Evolutionary conservation across 2,113 vertebrate species (phyloP).

Genomic region (Tetrao urogallus): DNA sequence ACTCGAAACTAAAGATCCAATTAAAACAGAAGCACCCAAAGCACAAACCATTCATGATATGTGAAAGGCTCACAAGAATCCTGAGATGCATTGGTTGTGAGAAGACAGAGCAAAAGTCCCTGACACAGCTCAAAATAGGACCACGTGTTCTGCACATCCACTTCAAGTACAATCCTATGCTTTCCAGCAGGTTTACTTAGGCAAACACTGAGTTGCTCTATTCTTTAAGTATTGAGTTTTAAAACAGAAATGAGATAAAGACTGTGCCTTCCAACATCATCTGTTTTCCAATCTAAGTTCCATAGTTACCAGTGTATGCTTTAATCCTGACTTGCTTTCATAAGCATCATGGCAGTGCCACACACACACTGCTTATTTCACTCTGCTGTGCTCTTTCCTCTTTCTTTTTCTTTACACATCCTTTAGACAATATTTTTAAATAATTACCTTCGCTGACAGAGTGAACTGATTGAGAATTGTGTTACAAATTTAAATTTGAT

Average conservation of each 20-base stretch:
- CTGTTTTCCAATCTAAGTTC: not conserved
- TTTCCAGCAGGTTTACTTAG: not conserved
- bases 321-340: not conserved
- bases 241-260: not conserved
- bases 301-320: not conserved
- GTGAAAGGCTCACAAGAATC: not conserved
- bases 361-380: not conserved
- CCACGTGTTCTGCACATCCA: not conserved
- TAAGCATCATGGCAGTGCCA: not conserved
- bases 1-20: not conserved
- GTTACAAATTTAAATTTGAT: not conserved
- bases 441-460: not conserved
- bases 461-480: too few relatives aligned
- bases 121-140: not conserved
- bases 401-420: not conserved
- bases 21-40: not conserved
- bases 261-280: not conserved
- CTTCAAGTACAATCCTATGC: not conserved
- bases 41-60: too few relatives aligned
- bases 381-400: not conserved
- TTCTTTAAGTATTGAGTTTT: not conserved
- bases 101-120: not conserved
- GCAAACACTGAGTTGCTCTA: not conserved
- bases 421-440: not conserved
- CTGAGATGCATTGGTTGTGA: too few relatives aligned